Evolutionary conservation across 1,140 invertebrate genomes (phyloP).

Genomic region (Carposina sasakii): DNA sequence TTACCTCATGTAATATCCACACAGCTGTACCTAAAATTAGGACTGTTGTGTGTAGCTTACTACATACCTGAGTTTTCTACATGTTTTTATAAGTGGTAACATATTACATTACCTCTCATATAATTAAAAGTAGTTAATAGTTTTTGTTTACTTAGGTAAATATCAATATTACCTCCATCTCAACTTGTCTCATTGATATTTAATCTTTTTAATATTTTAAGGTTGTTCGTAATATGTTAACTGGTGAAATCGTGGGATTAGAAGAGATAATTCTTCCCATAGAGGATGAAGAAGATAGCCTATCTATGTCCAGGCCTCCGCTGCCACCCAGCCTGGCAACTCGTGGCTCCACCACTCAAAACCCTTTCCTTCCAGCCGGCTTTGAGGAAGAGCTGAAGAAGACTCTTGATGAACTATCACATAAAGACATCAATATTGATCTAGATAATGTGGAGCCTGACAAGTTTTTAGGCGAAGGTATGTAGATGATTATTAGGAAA

Average conservation of each 20-base stretch:
- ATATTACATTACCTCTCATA: no score
- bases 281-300: slow-evolving; percentile 57
- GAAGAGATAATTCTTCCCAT: slow-evolving; percentile 54
- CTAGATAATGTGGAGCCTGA: slow-evolving; percentile 48
- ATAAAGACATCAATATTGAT: slow-evolving; percentile 38
- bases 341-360: slow-evolving; percentile 55
- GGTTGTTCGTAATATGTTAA: slow-evolving; percentile 52
- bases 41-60: no score
- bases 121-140: no score
- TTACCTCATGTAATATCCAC: no score
- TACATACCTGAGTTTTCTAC: no score
- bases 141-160: no score
- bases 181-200: neutral
- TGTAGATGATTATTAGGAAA: slow-evolving; percentile 1
- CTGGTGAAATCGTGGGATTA: slow-evolving; percentile 56
- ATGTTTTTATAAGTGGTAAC: no score
- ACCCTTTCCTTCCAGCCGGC: slow-evolving; percentile 65
- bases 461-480: slow-evolving; percentile 69
- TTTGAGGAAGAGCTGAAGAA: slow-evolving; percentile 61
- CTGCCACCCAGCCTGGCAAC: slow-evolving; percentile 60
- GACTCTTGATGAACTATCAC: slow-evolving; percentile 41
- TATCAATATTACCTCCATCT: no score
- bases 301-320: slow-evolving; percentile 64
- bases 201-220: slow-evolving; percentile 17
- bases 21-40: no score